Evolutionary conservation across 2,113 vertebrate species (phyloP), one percentile per base, ranked within the genome.

Genomic region (Paedocypris sp.): DNA sequence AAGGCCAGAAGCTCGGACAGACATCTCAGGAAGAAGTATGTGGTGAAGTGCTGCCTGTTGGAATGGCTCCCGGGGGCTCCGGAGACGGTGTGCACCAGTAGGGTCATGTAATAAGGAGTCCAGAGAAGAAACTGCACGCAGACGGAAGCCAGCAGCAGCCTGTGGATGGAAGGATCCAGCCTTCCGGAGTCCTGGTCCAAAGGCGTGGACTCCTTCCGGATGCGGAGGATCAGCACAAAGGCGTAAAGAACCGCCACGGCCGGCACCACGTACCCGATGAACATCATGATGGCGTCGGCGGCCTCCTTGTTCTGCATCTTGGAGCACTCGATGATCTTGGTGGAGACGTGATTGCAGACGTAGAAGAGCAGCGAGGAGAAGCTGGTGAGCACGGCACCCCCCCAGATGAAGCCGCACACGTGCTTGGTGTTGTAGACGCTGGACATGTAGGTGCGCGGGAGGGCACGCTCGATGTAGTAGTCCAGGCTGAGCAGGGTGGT

Each of bases 351-450:
- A 69, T 92, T 91, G 80, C 95, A 99, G 72, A 98, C 85, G 0
- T 96, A 93, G 80, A 96, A 92, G 1, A 99, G 90, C 64, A 99
- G 84, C 0, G 94, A 94, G 3, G 95, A 98, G 26, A 99, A 97
- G 73, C 93, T 96, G 0, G 95, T 95, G 28, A 99, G 91, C 77
- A 99, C 89, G 0, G 94, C 95, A 0, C 95, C 93, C 0, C 95
- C 95, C 95, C 95, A 99, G 35, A 99, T 89, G 66, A 99, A 99
- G 3, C 93, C 93, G 0, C 94, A 99, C 23, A 98, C 90, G 0
- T 98, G 95, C 42, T 97, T 87, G 7, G 93, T 94, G 79, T 97
- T 99, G 72, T 98, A 94, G 60, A 93, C 95, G 0, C 95, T 99
- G 33, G 94, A 92, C 93, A 97, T 96, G 74, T 95, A 93, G 5